A percentile compares a stretch with the other conserved stretches of the same genome.
phyloP scores from a whole-genome alignment of 2,888 invertebrate species.

The Gibbula magus region DNA sequence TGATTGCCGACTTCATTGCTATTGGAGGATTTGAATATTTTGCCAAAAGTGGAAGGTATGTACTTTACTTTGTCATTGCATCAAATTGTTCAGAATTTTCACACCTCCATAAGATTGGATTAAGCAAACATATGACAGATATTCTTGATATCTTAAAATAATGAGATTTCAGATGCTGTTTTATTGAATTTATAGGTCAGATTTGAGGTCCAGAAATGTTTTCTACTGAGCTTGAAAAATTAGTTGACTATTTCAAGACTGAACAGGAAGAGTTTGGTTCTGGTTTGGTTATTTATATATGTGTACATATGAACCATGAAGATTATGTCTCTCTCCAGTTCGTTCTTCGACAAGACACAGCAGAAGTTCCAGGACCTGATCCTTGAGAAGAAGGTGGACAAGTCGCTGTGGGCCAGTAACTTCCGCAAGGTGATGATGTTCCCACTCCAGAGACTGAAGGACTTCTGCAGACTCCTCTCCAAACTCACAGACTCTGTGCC shows the following conservation, averaged over 20 bases:
- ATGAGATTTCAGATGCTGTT: too few species aligned
- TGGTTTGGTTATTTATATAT: too few species aligned
- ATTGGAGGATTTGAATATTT: constrained; percentile 71
- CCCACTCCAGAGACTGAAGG: constrained; percentile 67
- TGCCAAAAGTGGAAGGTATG: constrained; percentile 67
- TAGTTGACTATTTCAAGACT: not conserved
- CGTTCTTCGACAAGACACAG: constrained; percentile 65
- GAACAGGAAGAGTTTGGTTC: too few species aligned
- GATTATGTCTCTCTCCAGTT: constrained; percentile 45
- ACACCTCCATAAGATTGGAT: too few species aligned
- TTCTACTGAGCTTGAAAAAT: not conserved
- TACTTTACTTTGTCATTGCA: constrained; percentile 13
- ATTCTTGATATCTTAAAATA: too few species aligned
- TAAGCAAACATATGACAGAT: too few species aligned
- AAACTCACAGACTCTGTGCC: constrained; percentile 51
- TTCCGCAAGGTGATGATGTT: constrained; percentile 65
- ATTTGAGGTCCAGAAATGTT: not conserved
- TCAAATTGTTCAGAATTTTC: too few species aligned
- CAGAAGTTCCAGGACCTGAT: constrained; percentile 46
- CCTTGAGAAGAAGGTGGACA: constrained; percentile 49
- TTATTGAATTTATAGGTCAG: too few species aligned
- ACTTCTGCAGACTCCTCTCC: constrained; percentile 62
- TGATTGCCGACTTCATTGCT: constrained; percentile 70
- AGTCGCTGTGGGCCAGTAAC: constrained; percentile 47
- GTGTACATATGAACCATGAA: too few species aligned